Percentiles rank a stretch among this genome's conserved stretches.
These are phyloP conservation scores for Magallana angulata DNA, from an alignment of 1,140 invertebrate genomes.

Conservation along the genomic window DNA sequence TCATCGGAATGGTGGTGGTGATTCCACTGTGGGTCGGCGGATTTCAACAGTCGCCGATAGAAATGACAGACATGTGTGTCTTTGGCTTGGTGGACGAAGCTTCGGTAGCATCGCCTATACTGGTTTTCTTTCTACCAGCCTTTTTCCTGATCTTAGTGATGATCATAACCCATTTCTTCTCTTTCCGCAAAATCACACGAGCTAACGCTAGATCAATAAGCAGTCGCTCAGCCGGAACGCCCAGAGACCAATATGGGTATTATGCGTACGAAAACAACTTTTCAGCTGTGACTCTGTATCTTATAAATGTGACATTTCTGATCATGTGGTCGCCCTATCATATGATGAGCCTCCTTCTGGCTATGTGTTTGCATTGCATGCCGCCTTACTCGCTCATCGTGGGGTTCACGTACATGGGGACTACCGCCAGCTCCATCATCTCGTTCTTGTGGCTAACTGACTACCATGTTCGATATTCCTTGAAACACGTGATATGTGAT, in stretches of 20 bases:
- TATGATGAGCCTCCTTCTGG: background rate
- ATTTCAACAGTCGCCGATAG: background rate
- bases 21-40: conserved; percentile 3
- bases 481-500: background rate
- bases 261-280: conserved; percentile 12
- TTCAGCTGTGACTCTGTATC: background rate
- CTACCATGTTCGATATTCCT: conserved; percentile 34
- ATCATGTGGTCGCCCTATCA: background rate
- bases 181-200: background rate
- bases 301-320: background rate
- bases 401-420: conserved; percentile 21
- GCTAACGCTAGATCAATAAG: background rate
- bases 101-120: background rate
- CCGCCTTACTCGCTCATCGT: conserved; percentile 29
- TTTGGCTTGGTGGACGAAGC: conserved; percentile 11
- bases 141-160: background rate
- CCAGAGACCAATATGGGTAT: background rate
- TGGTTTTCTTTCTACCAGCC: background rate
- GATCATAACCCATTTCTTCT: background rate
- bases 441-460: background rate
- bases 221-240: background rate
- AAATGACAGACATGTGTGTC: conserved; percentile 8
- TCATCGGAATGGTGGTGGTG: background rate
- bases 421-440: background rate
- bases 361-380: background rate